Percentiles rank a stretch among this genome's conserved stretches.
phyloP scores from a whole-genome alignment of 1,140 invertebrate species.

The Hestina assimilis region DNA sequence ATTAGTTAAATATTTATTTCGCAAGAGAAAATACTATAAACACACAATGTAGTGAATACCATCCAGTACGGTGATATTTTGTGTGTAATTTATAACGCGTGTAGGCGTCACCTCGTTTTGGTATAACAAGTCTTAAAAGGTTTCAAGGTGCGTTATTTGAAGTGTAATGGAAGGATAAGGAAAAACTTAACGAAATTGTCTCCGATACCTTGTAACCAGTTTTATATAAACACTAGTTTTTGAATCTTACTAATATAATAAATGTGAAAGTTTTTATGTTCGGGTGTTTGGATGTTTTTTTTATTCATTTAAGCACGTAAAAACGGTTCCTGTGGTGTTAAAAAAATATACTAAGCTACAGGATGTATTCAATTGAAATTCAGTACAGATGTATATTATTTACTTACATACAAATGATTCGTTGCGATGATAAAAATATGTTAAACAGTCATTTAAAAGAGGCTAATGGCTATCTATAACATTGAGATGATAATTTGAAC shows the following conservation, averaged over 20 bases:
- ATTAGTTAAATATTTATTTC: slow-evolving; percentile 1
- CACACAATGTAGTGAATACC: neutral
- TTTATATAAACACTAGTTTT: slow-evolving; percentile 6
- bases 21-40: neutral
- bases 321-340: no score
- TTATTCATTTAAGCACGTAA: no score
- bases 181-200: slow-evolving; percentile 15
- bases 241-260: no score
- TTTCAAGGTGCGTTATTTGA: slow-evolving; percentile 26
- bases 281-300: no score
- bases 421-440: slow-evolving; percentile 4
- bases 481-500: neutral
- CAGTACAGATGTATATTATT: no score
- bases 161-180: slow-evolving; percentile 25
- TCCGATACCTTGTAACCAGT: slow-evolving; percentile 13
- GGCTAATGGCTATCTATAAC: slow-evolving; percentile 7
- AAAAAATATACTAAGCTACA: no score
- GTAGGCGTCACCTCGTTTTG: slow-evolving; percentile 19
- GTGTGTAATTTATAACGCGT: slow-evolving; percentile 8
- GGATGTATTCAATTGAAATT: no score
- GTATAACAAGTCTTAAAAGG: slow-evolving; percentile 21
- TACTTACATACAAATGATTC: no score
- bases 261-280: no score
- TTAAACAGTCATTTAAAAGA: slow-evolving; percentile 8
- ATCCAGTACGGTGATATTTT: neutral